Percentiles rank a stretch among this genome's conserved stretches.
Conservation (phyloP, 2,888 invertebrate genomes). For the Salticus scenicus region DNA sequence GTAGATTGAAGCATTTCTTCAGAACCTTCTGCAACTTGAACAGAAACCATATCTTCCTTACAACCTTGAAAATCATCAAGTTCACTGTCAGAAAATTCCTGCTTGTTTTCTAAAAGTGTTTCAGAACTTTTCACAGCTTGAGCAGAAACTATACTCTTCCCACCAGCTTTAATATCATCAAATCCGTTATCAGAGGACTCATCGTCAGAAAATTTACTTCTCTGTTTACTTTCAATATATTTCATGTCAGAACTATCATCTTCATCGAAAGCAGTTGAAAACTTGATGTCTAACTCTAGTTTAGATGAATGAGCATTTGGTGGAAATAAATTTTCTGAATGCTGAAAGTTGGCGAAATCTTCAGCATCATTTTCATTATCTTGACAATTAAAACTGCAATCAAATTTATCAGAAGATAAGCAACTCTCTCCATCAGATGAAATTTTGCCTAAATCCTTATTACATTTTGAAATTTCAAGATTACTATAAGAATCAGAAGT, state of each 20-base stretch:
- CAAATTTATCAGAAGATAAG: slow-evolving; percentile 2
- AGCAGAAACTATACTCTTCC: too few species aligned
- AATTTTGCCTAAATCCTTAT: neutral
- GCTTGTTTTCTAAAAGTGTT: neutral
- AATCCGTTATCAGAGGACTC: too few species aligned
- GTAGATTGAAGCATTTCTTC: too few species aligned
- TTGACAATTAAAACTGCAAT: neutral
- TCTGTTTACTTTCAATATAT: too few species aligned
- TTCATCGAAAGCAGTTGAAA: neutral
- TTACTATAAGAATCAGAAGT: neutral
- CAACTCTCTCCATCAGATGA: neutral
- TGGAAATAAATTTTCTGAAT: neutral
- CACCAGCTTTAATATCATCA: too few species aligned
- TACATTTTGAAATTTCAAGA: neutral
- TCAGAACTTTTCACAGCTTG: too few species aligned
- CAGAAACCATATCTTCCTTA: neutral
- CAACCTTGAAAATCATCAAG: slow-evolving; percentile 21
- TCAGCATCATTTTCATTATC: neutral
- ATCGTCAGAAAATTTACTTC: too few species aligned
- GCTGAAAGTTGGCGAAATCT: slow-evolving; percentile 17
- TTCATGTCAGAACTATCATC: neutral
- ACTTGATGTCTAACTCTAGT: neutral
- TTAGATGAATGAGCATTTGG: neutral
- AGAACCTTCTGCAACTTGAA: neutral
- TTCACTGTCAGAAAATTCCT: slow-evolving; percentile 10